Evolutionary conservation across 2,797 vertebrate genomes (phyloP).

Genomic region (Cynopterus sphinx): DNA sequence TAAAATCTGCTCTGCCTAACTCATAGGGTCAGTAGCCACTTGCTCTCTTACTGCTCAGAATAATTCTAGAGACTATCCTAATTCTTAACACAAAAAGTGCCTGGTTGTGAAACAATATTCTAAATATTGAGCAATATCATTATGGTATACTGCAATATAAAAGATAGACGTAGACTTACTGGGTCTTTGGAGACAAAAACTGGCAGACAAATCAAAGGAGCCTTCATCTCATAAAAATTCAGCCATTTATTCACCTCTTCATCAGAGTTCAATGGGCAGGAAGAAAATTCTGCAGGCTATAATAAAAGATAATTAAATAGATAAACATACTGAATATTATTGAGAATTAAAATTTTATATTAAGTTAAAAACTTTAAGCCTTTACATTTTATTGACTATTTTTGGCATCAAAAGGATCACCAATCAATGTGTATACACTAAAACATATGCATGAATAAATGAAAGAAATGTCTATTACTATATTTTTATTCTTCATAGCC

Average conservation of each 20-base stretch:
- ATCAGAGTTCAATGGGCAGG: conserved; percentile 91
- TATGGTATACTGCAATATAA: background rate
- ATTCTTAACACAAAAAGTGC: background rate
- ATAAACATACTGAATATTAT: conserved; percentile 33
- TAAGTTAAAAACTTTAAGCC: conserved; percentile 18
- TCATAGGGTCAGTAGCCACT: background rate
- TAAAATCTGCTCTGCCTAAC: conserved; percentile 21
- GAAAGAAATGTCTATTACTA: background rate
- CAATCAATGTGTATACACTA: background rate
- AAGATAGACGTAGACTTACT: conserved; percentile 87
- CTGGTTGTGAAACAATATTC: background rate
- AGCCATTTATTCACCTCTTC: conserved; percentile 96
- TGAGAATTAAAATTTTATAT: conserved; percentile 4
- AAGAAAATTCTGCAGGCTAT: conserved; percentile 94
- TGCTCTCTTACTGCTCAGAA: background rate
- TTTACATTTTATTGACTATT: background rate
- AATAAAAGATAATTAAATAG: conserved; percentile 47
- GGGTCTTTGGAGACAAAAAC: conserved; percentile 97
- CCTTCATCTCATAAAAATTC: conserved; percentile 93
- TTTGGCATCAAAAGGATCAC: background rate
- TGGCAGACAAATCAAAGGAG: conserved; percentile 95
- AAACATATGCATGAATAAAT: background rate
- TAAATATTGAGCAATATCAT: background rate
- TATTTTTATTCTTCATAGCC: background rate
- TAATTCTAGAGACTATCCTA: background rate